Percentiles rank a stretch among this genome's conserved stretches.
Conservation (phyloP, 1,140 invertebrate species). For the Diachasma alloeum region DNA sequence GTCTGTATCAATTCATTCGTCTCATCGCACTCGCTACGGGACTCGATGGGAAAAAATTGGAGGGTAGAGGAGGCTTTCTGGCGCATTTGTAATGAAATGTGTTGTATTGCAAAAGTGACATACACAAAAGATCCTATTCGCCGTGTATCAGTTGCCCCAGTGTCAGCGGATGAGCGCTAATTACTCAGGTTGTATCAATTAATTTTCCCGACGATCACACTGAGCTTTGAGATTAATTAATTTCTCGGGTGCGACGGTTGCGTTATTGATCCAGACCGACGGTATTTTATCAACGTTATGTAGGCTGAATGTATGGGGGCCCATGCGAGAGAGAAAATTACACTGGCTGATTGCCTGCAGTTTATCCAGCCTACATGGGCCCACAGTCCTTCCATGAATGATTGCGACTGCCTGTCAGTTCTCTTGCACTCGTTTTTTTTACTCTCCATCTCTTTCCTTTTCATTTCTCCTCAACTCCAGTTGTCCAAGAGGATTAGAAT, state of each 20-base stretch:
- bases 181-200: conserved; percentile 45
- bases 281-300: conserved; percentile 27
- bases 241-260: conserved; percentile 30
- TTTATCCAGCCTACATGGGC: conserved; percentile 16
- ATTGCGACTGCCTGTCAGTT: conserved; percentile 27
- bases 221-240: conserved; percentile 41
- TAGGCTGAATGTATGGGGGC: neutral
- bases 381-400: conserved; percentile 23
- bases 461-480: neutral
- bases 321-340: conserved; percentile 26
- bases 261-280: conserved; percentile 34
- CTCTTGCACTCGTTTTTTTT: conserved; percentile 7
- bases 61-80: neutral
- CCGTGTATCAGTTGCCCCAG: neutral
- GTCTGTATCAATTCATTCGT: conserved; percentile 7
- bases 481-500: neutral
- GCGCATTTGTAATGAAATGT: neutral
- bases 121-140: neutral
- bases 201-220: conserved; percentile 43
- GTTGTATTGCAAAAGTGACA: neutral
- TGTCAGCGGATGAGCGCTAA: conserved; percentile 33
- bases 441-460: neutral
- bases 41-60: neutral
- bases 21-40: neutral
- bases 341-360: conserved; percentile 28